Percentiles rank a stretch among this genome's conserved stretches.
Evolutionary conservation across 1,140 invertebrate species (phyloP).

Genomic region (Agrypnia vestita): DNA sequence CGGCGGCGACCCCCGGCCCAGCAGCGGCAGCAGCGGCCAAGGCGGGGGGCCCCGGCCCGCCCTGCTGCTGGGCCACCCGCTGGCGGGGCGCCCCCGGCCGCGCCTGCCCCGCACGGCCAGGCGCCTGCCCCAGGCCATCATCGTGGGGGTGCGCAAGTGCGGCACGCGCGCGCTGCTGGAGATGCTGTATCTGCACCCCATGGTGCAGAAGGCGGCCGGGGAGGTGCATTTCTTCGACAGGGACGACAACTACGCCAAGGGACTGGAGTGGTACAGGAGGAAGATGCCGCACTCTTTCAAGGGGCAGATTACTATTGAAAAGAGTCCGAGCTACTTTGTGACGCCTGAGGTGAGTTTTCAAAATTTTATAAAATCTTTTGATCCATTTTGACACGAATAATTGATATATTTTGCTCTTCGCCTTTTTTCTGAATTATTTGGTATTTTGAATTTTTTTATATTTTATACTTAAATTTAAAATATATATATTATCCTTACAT

Average conservation of each 20-base stretch:
- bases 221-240: slow-evolving; percentile 97
- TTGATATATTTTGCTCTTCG: no score
- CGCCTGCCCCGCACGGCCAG: slow-evolving; percentile 52
- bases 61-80: slow-evolving; percentile 66
- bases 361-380: no score
- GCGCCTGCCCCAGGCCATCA: slow-evolving; percentile 86
- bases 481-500: no score
- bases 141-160: slow-evolving; percentile 95
- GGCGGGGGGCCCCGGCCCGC: slow-evolving; percentile 62
- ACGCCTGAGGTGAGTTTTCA: slow-evolving; percentile 91
- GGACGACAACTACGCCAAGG: slow-evolving; percentile 91
- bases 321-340: slow-evolving; percentile 98
- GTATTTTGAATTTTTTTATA: no score
- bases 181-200: slow-evolving; percentile 94
- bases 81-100: slow-evolving; percentile 61
- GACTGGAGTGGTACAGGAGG: slow-evolving; percentile 93
- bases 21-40: slow-evolving; percentile 45
- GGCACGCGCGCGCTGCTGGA: slow-evolving; percentile 94
- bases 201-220: slow-evolving; percentile 92
- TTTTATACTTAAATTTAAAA: no score
- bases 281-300: slow-evolving; percentile 94
- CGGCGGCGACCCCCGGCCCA: slow-evolving; percentile 10
- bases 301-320: slow-evolving; percentile 96
- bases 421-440: no score
- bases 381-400: no score